phyloP scores from a whole-genome alignment of 53 echinoderm and acorn worm species.

The Actinopyga echinites region DNA sequence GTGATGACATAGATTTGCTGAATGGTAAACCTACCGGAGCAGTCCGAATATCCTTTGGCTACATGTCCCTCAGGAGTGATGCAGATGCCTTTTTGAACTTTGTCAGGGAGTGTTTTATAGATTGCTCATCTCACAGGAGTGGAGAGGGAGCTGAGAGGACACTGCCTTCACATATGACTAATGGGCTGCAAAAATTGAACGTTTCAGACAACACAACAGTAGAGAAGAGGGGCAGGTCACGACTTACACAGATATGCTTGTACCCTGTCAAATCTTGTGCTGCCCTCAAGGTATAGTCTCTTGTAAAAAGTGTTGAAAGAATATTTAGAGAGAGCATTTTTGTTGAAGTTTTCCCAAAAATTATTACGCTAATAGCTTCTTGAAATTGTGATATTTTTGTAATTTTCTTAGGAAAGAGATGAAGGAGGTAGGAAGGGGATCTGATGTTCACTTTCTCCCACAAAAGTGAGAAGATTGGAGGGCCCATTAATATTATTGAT shows the following conservation, averaged over 20 bases:
- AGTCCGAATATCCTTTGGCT: slow-evolving; percentile 92
- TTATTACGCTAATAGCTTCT: too few species aligned
- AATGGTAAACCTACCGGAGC: slow-evolving; percentile 91
- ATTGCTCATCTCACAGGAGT: neutral
- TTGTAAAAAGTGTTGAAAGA: neutral
- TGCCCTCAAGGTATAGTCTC: slow-evolving; percentile 79
- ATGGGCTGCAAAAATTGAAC: neutral
- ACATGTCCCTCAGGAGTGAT: slow-evolving; percentile 86
- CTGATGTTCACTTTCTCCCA: too few species aligned
- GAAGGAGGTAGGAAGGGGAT: too few species aligned
- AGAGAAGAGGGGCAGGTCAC: neutral
- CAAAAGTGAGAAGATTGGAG: too few species aligned
- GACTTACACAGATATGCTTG: slow-evolving; percentile 75
- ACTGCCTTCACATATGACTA: neutral
- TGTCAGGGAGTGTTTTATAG: slow-evolving; percentile 65
- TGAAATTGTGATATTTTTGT: too few species aligned
- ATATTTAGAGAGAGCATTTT: too few species aligned
- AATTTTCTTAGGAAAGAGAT: too few species aligned
- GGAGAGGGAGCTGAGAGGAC: neutral
- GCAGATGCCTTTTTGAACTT: slow-evolving; percentile 74
- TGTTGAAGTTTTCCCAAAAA: too few species aligned
- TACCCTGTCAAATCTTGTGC: slow-evolving; percentile 98
- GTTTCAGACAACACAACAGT: neutral
- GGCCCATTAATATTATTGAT: too few species aligned
- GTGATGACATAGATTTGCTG: slow-evolving; percentile 90